phyloP scores from a whole-genome alignment of 2,888 invertebrate species.

The Hydrotaea cyrtoneurina region DNA sequence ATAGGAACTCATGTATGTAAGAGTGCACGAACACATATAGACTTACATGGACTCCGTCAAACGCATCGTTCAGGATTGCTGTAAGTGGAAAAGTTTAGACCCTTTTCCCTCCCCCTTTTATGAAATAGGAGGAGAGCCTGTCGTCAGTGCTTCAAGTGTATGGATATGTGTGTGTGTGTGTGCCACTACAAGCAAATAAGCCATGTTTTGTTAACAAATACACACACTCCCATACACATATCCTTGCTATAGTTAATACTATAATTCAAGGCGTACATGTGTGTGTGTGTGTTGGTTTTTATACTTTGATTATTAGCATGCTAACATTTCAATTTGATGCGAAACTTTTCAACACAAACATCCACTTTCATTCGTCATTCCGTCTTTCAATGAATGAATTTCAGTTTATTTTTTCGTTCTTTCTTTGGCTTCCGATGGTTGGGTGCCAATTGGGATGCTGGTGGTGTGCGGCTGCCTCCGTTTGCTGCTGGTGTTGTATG shows the following conservation, averaged over 20 bases:
- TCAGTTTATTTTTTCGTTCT: neutral
- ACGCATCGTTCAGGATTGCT: neutral
- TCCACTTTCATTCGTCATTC: constrained; percentile 10
- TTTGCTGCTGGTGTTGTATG: neutral
- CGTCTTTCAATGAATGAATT: constrained; percentile 4
- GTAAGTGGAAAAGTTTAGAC: constrained; percentile 34
- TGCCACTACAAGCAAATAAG: constrained; percentile 46
- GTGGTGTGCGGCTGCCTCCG: neutral
- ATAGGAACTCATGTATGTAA: neutral
- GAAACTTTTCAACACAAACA: constrained; percentile 46
- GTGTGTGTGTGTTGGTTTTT: constrained; percentile 7
- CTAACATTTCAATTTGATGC: constrained; percentile 63
- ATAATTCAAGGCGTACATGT: neutral
- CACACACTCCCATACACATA: constrained; percentile 14
- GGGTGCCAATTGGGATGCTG: constrained; percentile 16
- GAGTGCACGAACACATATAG: neutral
- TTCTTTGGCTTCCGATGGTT: neutral
- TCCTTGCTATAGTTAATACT: constrained; percentile 30
- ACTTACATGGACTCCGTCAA: neutral
- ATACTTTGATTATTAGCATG: constrained; percentile 59
- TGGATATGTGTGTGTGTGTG: constrained; percentile 15
- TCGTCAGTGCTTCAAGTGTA: constrained; percentile 6
- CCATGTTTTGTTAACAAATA: constrained; percentile 45
- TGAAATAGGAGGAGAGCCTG: too few relatives aligned
- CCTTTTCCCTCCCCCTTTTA: neutral